Conservation (phyloP, 2,888 invertebrate species). For the Drosophila kuntzei region DNA sequence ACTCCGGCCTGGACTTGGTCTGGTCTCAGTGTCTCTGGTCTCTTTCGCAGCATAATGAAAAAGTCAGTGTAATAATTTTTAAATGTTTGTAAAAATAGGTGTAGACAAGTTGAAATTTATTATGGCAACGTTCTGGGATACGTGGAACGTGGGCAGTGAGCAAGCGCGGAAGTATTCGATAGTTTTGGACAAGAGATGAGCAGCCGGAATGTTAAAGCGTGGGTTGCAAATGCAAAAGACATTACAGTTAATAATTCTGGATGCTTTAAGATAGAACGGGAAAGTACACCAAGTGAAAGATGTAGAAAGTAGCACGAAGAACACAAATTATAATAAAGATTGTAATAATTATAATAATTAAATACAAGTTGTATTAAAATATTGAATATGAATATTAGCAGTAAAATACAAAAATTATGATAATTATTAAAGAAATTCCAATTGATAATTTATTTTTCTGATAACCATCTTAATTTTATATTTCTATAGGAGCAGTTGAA, state of each 20-base stretch:
- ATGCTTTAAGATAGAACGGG: background rate
- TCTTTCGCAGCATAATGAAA: constrained; percentile 74
- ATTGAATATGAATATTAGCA: no score
- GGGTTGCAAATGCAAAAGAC: constrained; percentile 28
- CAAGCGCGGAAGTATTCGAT: constrained; percentile 63
- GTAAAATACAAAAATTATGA: no score
- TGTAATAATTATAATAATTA: no score
- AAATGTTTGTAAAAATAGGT: constrained; percentile 82
- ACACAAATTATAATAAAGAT: no score
- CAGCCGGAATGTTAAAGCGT: constrained; percentile 35
- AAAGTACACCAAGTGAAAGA: background rate
- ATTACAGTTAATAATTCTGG: constrained; percentile 27
- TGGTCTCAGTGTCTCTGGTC: constrained; percentile 15
- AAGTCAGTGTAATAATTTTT: constrained; percentile 80
- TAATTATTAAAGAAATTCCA: no score
- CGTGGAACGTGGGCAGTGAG: constrained; percentile 59
- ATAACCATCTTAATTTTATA: no score
- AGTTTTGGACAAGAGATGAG: constrained; percentile 62
- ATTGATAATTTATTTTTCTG: no score
- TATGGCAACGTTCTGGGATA: constrained; percentile 68
- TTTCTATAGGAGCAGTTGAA: no score
- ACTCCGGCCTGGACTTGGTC: constrained; percentile 4
- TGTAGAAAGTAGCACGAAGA: background rate
- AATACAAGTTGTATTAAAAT: background rate
- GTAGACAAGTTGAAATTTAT: constrained; percentile 83